Evolutionary conservation across 2,113 vertebrate genomes (phyloP).

Genomic region (Nyctereutes procyonoides): DNA sequence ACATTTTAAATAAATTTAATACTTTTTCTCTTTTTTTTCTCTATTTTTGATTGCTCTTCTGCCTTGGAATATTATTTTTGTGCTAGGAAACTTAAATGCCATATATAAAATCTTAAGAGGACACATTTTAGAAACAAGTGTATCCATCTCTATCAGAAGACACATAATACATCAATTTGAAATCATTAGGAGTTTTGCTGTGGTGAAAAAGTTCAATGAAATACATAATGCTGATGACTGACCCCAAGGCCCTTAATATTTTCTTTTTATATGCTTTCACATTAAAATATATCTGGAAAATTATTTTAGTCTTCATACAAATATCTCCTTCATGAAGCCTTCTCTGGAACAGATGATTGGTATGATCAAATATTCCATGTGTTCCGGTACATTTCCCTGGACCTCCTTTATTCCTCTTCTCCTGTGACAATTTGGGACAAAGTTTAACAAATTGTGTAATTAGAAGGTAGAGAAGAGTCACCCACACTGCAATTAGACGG

Average conservation of each 20-base stretch:
- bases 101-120: constrained; percentile 42
- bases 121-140: neutral
- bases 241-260: neutral
- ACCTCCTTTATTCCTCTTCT: neutral
- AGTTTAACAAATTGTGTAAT: neutral
- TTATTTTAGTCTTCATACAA: neutral
- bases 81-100: neutral
- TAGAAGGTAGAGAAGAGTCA: neutral
- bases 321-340: neutral
- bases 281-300: neutral
- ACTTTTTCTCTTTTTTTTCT: neutral
- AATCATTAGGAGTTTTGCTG: neutral
- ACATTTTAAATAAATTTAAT: neutral
- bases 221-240: neutral
- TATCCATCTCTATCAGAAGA: neutral
- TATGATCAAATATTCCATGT: neutral
- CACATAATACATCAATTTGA: neutral
- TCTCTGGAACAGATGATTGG: neutral
- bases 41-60: neutral
- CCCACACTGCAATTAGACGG: neutral
- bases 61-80: neutral
- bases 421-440: neutral
- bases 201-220: neutral
- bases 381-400: neutral
- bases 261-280: neutral